These are phyloP conservation scores for Myotis planiceps DNA, from an alignment of 2,797 vertebrate genomes.

Conservation along the genomic window DNA sequence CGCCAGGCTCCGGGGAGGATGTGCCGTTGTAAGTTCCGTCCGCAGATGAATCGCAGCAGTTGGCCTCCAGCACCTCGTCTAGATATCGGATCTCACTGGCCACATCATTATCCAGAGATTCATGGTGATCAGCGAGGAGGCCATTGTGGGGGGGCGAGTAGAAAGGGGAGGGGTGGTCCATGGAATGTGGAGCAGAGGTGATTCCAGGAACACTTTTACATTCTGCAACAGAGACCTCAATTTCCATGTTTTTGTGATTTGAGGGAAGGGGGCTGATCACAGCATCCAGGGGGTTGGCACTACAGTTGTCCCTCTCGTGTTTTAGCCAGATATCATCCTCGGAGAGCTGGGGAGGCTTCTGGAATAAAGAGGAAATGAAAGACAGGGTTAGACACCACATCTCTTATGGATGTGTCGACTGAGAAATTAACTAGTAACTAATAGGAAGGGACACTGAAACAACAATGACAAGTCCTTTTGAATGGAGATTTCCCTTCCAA, in stretches of 20 bases:
- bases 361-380: conserved; percentile 74
- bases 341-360: conserved; percentile 91
- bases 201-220: conserved; percentile 87
- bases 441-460: neutral
- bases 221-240: conserved; percentile 89
- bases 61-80: conserved; percentile 96
- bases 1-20: conserved; percentile 84
- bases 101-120: conserved; percentile 92
- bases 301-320: conserved; percentile 89
- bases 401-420: neutral
- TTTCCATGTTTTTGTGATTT: conserved; percentile 92
- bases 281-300: conserved; percentile 92
- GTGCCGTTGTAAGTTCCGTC: conserved; percentile 93
- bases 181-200: conserved; percentile 77
- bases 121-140: conserved; percentile 86
- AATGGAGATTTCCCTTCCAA: neutral
- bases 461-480: neutral
- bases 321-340: conserved; percentile 94
- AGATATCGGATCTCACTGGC: conserved; percentile 96
- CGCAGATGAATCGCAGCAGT: conserved; percentile 89
- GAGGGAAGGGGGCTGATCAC: conserved; percentile 89
- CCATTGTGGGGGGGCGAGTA: conserved; percentile 89
- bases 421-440: neutral
- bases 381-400: conserved; percentile 37
- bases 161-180: conserved; percentile 88